phyloP scores from a whole-genome alignment of 2,888 invertebrate genomes.

The Aphrophora alni region DNA sequence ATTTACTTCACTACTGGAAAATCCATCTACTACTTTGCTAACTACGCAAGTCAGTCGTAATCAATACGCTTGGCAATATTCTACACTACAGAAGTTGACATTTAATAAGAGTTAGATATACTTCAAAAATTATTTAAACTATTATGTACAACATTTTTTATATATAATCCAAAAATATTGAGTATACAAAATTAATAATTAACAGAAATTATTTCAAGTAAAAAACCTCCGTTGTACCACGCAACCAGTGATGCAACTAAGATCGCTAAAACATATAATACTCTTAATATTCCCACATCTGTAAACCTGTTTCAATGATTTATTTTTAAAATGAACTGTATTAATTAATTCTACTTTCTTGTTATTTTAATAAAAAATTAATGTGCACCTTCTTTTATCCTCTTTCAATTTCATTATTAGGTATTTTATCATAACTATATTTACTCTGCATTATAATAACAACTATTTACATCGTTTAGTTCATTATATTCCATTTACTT shows the following conservation, averaged over 20 bases:
- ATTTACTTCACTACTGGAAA: slow-evolving; percentile 45
- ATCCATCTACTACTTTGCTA: slow-evolving; percentile 40
- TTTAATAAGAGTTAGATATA: not conserved
- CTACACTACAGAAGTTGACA: not conserved
- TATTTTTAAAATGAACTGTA: not conserved
- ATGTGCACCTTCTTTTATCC: too few species aligned
- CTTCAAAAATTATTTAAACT: not conserved
- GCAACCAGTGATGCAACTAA: not conserved
- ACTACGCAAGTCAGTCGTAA: slow-evolving; percentile 39
- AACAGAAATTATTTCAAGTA: not conserved
- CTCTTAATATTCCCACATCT: not conserved
- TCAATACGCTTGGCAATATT: slow-evolving; percentile 35
- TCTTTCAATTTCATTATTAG: too few species aligned
- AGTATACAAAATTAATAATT: not conserved
- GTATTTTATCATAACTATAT: too few species aligned
- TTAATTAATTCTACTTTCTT: not conserved
- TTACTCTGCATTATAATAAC: too few species aligned
- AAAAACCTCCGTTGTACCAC: not conserved
- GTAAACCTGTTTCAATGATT: not conserved
- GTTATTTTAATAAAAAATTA: too few species aligned
- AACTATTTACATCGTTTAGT: too few species aligned
- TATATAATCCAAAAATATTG: not conserved
- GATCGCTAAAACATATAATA: not conserved
- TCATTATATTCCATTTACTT: too few species aligned
- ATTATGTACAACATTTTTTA: not conserved